Conservation (phyloP, 2,888 invertebrate species). For the Agrotis exclamationis region DNA sequence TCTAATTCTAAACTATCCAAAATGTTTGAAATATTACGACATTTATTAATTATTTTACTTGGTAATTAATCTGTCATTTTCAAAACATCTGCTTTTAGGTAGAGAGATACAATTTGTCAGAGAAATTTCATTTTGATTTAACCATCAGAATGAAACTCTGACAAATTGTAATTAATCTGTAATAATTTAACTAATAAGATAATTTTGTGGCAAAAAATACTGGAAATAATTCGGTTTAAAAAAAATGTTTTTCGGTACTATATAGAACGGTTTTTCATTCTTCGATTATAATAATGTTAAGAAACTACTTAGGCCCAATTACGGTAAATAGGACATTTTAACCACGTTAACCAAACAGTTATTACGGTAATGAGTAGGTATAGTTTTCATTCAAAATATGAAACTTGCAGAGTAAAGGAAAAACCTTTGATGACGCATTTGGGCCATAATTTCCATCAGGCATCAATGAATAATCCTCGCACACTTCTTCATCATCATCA, state of each 20-base stretch:
- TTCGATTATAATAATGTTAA: neutral
- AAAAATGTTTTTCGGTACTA: neutral
- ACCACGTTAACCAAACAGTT: no score
- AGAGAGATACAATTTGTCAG: conserved; percentile 4
- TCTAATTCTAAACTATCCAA: neutral
- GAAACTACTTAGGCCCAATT: neutral
- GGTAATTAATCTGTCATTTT: conserved; percentile 47
- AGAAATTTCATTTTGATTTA: conserved; percentile 6
- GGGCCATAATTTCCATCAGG: no score
- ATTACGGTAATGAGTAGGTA: no score
- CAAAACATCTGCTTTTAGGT: conserved; percentile 22
- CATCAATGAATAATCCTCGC: no score
- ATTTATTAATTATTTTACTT: conserved; percentile 26
- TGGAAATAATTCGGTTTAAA: neutral
- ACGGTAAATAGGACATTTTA: no score
- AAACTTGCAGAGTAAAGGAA: no score
- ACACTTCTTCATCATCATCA: no score
- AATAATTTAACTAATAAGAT: neutral
- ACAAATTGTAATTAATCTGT: conserved; percentile 1
- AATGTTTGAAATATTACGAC: conserved; percentile 4
- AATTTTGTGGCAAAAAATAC: neutral
- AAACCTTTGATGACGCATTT: no score
- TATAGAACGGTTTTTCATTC: neutral
- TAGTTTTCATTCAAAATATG: no score
- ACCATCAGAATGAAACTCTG: no score